A percentile compares a stretch with the other conserved stretches of the same genome.
Conservation (phyloP, 2,113 vertebrate species). For the Donacobius atricapilla region DNA sequence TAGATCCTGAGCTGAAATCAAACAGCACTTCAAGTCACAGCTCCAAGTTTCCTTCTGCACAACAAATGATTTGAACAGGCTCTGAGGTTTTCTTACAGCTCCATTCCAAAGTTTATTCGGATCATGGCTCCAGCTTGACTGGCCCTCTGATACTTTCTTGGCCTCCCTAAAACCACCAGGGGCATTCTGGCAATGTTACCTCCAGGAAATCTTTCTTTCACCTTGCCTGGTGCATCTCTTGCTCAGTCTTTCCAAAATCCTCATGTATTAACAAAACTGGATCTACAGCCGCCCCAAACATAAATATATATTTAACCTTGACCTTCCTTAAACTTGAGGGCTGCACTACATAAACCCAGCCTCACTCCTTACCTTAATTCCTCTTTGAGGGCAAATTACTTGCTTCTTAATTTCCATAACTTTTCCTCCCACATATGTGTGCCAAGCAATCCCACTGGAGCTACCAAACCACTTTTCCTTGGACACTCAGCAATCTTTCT, state of each 20-base stretch:
- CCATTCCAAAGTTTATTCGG: background rate
- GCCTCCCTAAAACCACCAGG: background rate
- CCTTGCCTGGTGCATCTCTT: background rate
- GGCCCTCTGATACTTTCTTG: background rate
- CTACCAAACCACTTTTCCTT: background rate
- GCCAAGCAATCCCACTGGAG: background rate
- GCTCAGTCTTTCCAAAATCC: background rate
- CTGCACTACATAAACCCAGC: background rate
- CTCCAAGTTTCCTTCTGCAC: background rate
- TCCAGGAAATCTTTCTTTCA: background rate
- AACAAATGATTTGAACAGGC: background rate
- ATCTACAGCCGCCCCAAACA: background rate
- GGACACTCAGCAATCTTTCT: background rate
- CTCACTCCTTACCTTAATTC: background rate
- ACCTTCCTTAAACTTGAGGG: background rate
- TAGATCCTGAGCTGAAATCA: background rate
- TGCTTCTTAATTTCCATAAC: background rate
- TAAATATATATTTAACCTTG: background rate
- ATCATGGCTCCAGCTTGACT: background rate
- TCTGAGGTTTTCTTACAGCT: background rate
- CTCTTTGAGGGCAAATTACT: background rate
- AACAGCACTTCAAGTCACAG: background rate
- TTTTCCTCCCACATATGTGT: background rate
- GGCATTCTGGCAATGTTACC: background rate
- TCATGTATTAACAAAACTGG: background rate